phyloP scores from a whole-genome alignment of 2,888 invertebrate species.

The Celastrina argiolus region DNA sequence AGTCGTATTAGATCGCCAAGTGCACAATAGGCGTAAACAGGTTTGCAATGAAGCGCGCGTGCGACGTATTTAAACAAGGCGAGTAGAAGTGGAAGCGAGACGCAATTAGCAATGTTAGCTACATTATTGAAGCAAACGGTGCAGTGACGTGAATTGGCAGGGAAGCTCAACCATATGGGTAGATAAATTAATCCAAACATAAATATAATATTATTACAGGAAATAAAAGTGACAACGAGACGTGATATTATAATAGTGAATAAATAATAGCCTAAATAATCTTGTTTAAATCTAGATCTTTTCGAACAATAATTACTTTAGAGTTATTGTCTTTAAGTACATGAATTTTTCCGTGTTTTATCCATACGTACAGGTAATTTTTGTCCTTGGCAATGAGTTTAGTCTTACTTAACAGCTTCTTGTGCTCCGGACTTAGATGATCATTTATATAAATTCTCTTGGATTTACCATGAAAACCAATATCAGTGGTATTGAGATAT shows the following conservation, averaged over 20 bases:
- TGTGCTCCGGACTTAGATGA: conserved; percentile 5
- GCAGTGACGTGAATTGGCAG: no score
- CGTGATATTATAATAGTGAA: not conserved
- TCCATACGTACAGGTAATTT: conserved; percentile 8
- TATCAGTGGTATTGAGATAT: not conserved
- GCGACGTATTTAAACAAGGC: no score
- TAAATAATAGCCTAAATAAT: not conserved
- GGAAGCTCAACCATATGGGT: no score
- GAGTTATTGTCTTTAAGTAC: conserved; percentile 11
- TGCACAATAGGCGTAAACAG: no score
- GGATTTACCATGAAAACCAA: not conserved
- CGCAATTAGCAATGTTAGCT: no score
- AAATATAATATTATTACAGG: not conserved
- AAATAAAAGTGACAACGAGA: not conserved
- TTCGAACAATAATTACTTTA: conserved; percentile 3
- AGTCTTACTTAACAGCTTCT: conserved; percentile 1
- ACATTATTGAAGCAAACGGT: no score
- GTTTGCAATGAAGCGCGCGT: no score
- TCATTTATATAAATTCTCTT: conserved; percentile 9
- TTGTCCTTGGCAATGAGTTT: conserved; percentile 12
- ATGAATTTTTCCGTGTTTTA: conserved; percentile 22
- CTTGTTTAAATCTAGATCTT: conserved; percentile 11
- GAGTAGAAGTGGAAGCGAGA: no score
- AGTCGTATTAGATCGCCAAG: no score
- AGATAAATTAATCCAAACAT: no score